phyloP scores from a whole-genome alignment of 1,140 invertebrate species.

The Anastatus disparis region DNA sequence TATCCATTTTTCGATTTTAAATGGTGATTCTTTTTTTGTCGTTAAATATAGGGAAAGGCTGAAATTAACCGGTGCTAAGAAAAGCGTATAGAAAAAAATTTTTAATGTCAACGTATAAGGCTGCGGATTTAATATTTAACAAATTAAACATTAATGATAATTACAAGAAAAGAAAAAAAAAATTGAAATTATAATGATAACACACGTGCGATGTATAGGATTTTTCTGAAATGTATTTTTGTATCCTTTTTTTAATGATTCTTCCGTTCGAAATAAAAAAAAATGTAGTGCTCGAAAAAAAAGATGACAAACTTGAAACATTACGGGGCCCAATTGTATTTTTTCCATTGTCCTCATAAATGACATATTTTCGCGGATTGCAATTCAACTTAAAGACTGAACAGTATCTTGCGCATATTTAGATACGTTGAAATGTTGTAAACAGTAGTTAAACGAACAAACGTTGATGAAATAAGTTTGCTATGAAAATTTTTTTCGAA shows the following conservation, averaged over 20 bases:
- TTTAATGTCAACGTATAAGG: conserved; percentile 32
- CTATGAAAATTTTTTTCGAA: conserved; percentile 19
- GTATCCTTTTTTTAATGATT: conserved; percentile 56
- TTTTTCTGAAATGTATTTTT: conserved; percentile 47
- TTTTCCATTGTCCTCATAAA: conserved; percentile 30
- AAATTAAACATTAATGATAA: conserved; percentile 32
- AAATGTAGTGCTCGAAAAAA: conserved; percentile 3
- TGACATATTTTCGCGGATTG: conserved; percentile 39
- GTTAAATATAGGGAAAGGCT: conserved; percentile 54
- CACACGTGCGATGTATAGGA: conserved; percentile 45
- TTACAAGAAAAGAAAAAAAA: conserved; percentile 38
- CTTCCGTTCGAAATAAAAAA: conserved; percentile 53
- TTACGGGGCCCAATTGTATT: conserved; percentile 43
- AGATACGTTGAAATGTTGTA: conserved; percentile 44
- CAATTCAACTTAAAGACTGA: conserved; percentile 57
- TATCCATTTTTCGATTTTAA: not conserved
- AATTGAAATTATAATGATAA: conserved; percentile 44
- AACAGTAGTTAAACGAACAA: conserved; percentile 33
- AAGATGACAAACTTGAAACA: conserved; percentile 1
- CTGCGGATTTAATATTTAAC: conserved; percentile 5
- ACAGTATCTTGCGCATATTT: conserved; percentile 43
- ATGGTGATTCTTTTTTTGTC: conserved; percentile 44
- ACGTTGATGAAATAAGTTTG: conserved; percentile 16
- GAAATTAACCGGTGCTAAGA: conserved; percentile 61
- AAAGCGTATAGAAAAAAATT: conserved; percentile 47